Evolutionary conservation across 2,113 vertebrate genomes (phyloP), one percentile per base, ranked within the genome.

Genomic region (Trichomycterus rosablanca): DNA sequence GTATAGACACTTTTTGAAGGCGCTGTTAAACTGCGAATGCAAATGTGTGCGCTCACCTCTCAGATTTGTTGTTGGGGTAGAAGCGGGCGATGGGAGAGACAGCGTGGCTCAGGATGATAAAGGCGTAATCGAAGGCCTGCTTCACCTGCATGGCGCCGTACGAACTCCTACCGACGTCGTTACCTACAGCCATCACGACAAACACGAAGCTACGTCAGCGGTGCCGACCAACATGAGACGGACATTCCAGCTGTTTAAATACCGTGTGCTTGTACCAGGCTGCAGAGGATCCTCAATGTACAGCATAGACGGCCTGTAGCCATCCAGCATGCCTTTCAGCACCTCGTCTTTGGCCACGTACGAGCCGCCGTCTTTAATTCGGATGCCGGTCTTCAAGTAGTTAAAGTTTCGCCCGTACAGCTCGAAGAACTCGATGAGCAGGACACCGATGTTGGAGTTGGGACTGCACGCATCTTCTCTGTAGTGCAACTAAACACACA

Each of bases 61-160:
- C 94, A 0, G 87, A 86, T 78, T 98, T 94, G 0, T 91, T 94
- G 84, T 97, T 97, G 62, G 96, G 96, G 44, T 97, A 98, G 71
- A 88, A 89, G 84, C 93, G 97, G 79, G 95, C 93, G 66, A 97
- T 92, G 10, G 92, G 93, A 1, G 91, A 97, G 26, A 99, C 95
- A 0, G 95, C 96, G 4, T 97, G 96, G 81, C 89, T 93, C 78
- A 97, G 83, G 39, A 99, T 91, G 48, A 94, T 88, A 1, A 95
- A 99, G 63, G 94, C 96, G 48, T 97, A 99, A 80, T 99, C 95
- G 73, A 98, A 99, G 7, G 95, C 96, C 78, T 98, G 95, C 74
- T 97, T 98, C 81, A 98, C 95, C 81, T 97, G 95, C 95, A 99
- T 98, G 84, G 94, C 95, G 67, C 96, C 96, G n/a, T 98, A 99